Conservation (phyloP, 2,797 vertebrate species). For the Eulemur rubriventer region DNA sequence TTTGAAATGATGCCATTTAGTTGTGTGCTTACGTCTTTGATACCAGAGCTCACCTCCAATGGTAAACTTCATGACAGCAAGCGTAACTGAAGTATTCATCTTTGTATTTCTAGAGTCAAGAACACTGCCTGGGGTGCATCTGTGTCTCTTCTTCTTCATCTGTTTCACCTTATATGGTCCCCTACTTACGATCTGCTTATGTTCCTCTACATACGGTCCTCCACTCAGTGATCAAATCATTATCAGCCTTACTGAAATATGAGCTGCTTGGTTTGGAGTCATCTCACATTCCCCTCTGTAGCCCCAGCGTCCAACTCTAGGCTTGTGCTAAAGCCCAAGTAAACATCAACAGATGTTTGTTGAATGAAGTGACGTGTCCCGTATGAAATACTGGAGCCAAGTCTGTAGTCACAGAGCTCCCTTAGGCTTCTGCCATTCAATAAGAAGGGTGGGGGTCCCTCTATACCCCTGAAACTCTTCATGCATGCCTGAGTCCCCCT, state of each 20-base stretch:
- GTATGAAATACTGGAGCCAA: neutral
- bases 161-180: neutral
- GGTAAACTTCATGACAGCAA: neutral
- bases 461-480: neutral
- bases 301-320: neutral
- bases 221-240: neutral
- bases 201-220: neutral
- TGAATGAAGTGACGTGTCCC: neutral
- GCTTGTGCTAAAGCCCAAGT: neutral
- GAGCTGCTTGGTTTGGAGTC: neutral
- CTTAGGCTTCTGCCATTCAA: neutral
- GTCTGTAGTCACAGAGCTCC: neutral
- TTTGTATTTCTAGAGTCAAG: neutral
- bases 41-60: neutral
- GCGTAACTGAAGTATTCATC: fast-evolving
- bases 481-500: neutral
- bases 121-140: neutral
- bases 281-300: neutral
- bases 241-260: neutral
- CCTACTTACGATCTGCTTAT: neutral
- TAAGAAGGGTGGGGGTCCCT: neutral
- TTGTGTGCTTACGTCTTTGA: neutral
- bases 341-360: neutral
- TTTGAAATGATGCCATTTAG: neutral
- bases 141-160: neutral